These are phyloP conservation scores for Nannospalax galili DNA, from an alignment of 2,113 vertebrate species.

Conservation along the genomic window DNA sequence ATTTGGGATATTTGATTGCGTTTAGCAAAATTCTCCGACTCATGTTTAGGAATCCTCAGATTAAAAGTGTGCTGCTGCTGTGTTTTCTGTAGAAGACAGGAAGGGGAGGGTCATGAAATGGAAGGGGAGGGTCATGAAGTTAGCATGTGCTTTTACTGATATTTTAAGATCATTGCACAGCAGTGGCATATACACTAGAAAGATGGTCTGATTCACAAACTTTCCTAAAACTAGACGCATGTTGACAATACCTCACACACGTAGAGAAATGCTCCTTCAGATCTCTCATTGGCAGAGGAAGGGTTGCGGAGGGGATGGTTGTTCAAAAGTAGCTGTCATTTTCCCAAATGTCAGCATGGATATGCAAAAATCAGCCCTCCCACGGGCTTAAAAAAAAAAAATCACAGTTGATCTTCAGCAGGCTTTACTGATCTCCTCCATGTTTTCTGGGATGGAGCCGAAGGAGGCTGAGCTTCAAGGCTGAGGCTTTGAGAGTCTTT, in stretches of 20 bases:
- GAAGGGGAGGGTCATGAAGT: background rate
- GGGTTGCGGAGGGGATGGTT: background rate
- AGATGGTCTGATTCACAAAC: background rate
- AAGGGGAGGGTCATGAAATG: background rate
- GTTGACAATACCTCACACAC: background rate
- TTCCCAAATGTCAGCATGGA: background rate
- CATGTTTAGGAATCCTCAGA: background rate
- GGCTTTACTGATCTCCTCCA: background rate
- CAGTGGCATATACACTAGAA: background rate
- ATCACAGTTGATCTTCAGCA: background rate
- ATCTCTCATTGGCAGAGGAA: background rate
- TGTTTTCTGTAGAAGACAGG: no score
- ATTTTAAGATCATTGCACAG: background rate
- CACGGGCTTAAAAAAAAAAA: background rate
- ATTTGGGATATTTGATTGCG: constrained; percentile 43
- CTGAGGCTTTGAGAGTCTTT: constrained; percentile 6
- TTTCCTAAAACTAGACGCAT: background rate
- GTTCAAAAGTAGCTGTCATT: background rate
- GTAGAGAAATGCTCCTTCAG: background rate
- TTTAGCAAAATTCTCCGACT: constrained; percentile 44
- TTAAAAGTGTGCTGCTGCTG: background rate
- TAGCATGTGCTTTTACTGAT: background rate
- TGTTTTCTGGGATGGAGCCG: background rate
- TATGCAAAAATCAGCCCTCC: background rate
- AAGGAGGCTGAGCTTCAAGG: background rate